These are phyloP conservation scores for Hippocampus barbouri DNA, from an alignment of 2,113 vertebrate genomes.

Conservation along the genomic window DNA sequence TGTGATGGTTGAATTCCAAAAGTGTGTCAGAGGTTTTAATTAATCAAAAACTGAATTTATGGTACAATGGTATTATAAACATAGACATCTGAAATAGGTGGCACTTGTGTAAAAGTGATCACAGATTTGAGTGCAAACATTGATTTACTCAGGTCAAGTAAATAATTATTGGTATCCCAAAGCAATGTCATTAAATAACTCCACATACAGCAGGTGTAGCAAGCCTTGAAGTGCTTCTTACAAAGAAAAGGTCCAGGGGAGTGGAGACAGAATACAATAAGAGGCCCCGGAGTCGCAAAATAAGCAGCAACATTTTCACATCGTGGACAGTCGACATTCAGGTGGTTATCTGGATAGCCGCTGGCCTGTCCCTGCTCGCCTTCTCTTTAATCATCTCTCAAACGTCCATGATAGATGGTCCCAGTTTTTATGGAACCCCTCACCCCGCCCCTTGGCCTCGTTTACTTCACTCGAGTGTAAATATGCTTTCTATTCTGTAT, in stretches of 20 bases:
- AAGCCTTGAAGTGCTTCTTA: background rate
- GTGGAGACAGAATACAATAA: constrained; percentile 11
- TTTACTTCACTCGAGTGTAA: background rate
- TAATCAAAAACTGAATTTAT: background rate
- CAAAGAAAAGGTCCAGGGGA: background rate
- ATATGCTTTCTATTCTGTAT: background rate
- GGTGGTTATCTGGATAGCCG: constrained; percentile 17
- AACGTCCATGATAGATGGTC: background rate
- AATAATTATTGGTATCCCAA: background rate
- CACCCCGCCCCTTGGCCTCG: background rate
- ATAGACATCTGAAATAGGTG: background rate
- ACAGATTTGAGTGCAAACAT: background rate
- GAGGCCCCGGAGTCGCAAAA: background rate
- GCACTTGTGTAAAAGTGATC: background rate
- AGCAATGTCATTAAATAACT: background rate
- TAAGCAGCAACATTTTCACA: constrained; percentile 1
- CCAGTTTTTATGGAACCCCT: background rate
- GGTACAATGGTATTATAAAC: background rate
- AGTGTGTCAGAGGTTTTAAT: background rate
- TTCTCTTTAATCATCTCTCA: constrained; percentile 14
- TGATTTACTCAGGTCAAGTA: background rate
- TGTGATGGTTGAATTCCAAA: background rate
- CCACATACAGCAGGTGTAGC: background rate
- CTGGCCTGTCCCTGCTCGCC: background rate
- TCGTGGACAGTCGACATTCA: background rate